phyloP scores from a whole-genome alignment of 2,888 invertebrate genomes.

The Macroteleia sp. region DNA sequence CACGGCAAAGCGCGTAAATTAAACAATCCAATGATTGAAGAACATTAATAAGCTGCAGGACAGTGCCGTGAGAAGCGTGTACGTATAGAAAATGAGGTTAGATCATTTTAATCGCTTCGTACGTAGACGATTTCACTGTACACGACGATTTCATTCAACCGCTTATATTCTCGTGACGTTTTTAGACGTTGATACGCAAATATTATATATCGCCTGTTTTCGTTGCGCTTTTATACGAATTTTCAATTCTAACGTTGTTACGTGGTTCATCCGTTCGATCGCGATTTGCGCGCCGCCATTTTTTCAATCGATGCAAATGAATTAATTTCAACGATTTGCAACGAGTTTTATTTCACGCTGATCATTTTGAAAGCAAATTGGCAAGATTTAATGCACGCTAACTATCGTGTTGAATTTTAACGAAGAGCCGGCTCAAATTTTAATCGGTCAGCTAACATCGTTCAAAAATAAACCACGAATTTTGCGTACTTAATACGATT shows the following conservation, averaged over 20 bases:
- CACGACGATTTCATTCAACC: slow-evolving; percentile 52
- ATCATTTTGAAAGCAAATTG: too few species aligned
- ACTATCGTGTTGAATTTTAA: too few species aligned
- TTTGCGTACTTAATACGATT: too few species aligned
- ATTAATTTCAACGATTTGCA: too few species aligned
- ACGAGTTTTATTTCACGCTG: too few species aligned
- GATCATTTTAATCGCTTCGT: slow-evolving; percentile 71
- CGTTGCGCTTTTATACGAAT: slow-evolving; percentile 30
- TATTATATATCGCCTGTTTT: slow-evolving; percentile 30
- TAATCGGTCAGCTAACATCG: too few species aligned
- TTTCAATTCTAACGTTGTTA: slow-evolving; percentile 30
- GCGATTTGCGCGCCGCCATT: too few species aligned
- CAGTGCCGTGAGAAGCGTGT: slow-evolving; percentile 74
- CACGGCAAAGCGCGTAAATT: slow-evolving; percentile 58
- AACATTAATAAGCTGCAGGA: slow-evolving; percentile 70
- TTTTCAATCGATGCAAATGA: too few species aligned
- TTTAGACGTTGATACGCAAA: slow-evolving; percentile 16
- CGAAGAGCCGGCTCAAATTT: too few species aligned
- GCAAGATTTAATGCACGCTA: too few species aligned
- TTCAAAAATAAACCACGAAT: too few species aligned
- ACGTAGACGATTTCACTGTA: slow-evolving; percentile 68
- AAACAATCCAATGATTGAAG: slow-evolving; percentile 49
- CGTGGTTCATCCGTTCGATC: not conserved
- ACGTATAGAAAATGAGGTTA: slow-evolving; percentile 49
- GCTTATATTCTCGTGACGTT: too few species aligned